Conservation (phyloP, 2,888 invertebrate species). For the Ramazzottius varieornatus region DNA sequence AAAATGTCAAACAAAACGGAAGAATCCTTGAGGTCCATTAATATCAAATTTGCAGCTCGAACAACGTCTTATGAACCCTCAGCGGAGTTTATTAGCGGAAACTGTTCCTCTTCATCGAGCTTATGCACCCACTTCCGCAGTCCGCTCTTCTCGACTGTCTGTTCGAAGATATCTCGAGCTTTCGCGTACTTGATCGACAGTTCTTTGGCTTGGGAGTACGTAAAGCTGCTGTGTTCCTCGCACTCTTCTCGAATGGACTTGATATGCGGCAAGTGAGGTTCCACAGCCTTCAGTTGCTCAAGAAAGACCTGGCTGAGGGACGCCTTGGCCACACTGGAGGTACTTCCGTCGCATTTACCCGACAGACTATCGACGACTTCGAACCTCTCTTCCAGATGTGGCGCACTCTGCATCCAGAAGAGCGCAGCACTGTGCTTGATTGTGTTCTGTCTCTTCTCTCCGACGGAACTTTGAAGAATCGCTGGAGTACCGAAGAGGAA, state of each 20-base stretch:
- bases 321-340: background rate
- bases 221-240: background rate
- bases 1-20: no score
- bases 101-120: background rate
- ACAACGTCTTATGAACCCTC: no score
- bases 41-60: no score
- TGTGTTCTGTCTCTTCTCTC: background rate
- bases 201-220: background rate
- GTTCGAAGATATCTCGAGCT: background rate
- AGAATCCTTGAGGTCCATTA: no score
- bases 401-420: background rate
- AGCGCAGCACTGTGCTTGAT: background rate
- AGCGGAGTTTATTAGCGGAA: no score
- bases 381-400: background rate
- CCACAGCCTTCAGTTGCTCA: background rate
- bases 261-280: background rate
- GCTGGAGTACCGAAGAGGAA: background rate
- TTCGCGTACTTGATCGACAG: background rate
- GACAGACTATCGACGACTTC: background rate
- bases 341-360: background rate
- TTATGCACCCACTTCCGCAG: background rate
- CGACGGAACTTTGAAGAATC: background rate
- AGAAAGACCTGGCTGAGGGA: background rate
- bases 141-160: background rate
- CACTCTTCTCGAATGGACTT: background rate